Evolutionary conservation across 2,113 vertebrate genomes (phyloP), one percentile per base, ranked within the genome.

Genomic region (Tamias sibiricus): DNA sequence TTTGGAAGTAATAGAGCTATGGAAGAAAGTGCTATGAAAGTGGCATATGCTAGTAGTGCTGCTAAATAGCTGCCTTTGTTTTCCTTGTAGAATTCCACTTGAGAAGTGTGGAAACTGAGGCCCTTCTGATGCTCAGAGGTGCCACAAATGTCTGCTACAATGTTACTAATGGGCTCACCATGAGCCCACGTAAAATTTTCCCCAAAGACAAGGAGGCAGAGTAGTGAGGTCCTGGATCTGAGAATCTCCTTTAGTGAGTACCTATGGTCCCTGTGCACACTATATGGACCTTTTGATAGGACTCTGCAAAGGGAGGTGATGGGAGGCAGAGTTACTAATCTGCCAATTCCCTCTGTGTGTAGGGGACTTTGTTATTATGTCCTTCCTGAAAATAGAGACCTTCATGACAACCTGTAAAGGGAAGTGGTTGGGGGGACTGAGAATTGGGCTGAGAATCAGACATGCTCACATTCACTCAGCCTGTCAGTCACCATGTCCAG

Each of bases 1-100:
- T 85, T 94, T 95, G 77, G 68, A 95, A 96, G 52, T 66, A 82
- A 94, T n/a, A 77, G 66, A 94, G 26, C 44, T 59, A 57, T 1
- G 6, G 20, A 19, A 32, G 17, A 72, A 75, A 76, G 54, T 82
- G 40, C 28, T 79, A 37, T 13, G 32, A 76, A 89, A 80, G 35
- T 22, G 64, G 24, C 44, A 37, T 89, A 57, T 69, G 37, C 54
- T 79, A 86, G 24, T 68, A 94, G 82, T 94, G 57, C 35, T 95
- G 42, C 62, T 86, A 94, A 97, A 47, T 77, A 86, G 54, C 68
- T 79, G 24, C 85, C 19, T 64, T 77, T 17, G 12, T 42, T 92
- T 92, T 87, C 66, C 35, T 74, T 92, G 26, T 76, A 85, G 14
- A 95, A 54, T 1, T 75, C 52, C 66, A 84, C 76, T 80, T 85